Evolutionary conservation across 2,113 vertebrate species (phyloP).

Genomic region (Paralichthys olivaceus): DNA sequence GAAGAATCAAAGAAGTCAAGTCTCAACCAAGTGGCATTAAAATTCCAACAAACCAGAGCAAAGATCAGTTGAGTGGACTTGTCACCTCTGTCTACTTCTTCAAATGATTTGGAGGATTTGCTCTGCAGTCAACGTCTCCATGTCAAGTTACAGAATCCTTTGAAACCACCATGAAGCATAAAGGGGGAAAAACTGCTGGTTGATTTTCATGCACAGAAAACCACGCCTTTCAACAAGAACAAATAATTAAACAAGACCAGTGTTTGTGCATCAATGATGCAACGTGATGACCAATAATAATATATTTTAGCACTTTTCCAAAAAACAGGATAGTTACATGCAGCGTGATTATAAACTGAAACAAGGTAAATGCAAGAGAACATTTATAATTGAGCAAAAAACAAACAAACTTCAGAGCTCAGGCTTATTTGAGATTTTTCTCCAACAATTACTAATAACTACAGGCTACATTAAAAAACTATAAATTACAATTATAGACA

Average conservation of each 20-base stretch:
- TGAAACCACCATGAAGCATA: too few relatives aligned
- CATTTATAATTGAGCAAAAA: too few relatives aligned
- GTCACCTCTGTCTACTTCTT: neutral
- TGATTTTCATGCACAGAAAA: neutral
- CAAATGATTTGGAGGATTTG: neutral
- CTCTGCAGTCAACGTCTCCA: neutral
- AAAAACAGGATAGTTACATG: neutral
- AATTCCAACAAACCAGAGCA: neutral
- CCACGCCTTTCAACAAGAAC: neutral
- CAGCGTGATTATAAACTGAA: too few relatives aligned
- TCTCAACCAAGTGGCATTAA: neutral
- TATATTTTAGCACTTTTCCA: neutral
- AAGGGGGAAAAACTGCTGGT: too few relatives aligned
- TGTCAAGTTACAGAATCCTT: too few relatives aligned
- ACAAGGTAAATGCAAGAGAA: neutral
- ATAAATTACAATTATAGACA: neutral
- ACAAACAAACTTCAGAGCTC: too few relatives aligned
- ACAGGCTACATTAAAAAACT: neutral
- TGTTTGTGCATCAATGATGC: conserved; percentile 3
- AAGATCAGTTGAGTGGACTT: neutral
- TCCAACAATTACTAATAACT: neutral
- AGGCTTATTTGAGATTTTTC: neutral
- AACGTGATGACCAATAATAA: conserved; percentile 7
- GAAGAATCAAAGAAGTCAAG: neutral
- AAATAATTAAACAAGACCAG: neutral